phyloP scores from a whole-genome alignment of 2,113 vertebrate genomes.

The Rattus norvegicus region DNA sequence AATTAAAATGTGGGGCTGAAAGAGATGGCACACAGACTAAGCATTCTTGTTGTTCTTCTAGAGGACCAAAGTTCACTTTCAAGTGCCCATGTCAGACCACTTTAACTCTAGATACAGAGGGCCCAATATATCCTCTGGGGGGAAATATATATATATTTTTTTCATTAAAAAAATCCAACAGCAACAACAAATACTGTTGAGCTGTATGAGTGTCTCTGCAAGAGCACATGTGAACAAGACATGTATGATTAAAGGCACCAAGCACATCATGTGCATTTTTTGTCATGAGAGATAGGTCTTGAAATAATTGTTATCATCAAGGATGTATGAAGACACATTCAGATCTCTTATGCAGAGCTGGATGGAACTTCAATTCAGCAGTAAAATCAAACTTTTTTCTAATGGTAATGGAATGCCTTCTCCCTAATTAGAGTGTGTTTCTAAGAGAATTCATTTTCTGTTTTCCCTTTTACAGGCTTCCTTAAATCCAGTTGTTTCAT shows the following conservation, averaged over 20 bases:
- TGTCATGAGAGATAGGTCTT: neutral
- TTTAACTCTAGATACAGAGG: neutral
- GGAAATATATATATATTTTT: neutral
- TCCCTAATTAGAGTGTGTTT: slow-evolving; percentile 44
- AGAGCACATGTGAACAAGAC: neutral
- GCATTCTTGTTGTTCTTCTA: neutral
- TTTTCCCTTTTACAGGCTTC: slow-evolving; percentile 48
- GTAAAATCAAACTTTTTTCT: neutral
- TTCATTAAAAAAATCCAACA: neutral
- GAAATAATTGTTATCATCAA: neutral
- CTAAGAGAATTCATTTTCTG: slow-evolving; percentile 72
- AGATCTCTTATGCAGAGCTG: neutral
- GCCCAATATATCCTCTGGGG: neutral
- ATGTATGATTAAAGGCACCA: neutral
- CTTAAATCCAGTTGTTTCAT: slow-evolving; percentile 67
- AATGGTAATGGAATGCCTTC: neutral
- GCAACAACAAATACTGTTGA: neutral
- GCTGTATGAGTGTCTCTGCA: neutral
- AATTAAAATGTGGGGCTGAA: neutral
- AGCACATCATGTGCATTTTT: neutral
- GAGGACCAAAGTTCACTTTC: neutral
- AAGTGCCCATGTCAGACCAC: neutral
- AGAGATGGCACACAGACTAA: neutral
- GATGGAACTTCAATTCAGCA: neutral
- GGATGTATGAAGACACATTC: neutral